A percentile compares a stretch with the other conserved stretches of the same genome.
Evolutionary conservation across 2,797 vertebrate species (phyloP).

Genomic region (Sciurus carolinensis): DNA sequence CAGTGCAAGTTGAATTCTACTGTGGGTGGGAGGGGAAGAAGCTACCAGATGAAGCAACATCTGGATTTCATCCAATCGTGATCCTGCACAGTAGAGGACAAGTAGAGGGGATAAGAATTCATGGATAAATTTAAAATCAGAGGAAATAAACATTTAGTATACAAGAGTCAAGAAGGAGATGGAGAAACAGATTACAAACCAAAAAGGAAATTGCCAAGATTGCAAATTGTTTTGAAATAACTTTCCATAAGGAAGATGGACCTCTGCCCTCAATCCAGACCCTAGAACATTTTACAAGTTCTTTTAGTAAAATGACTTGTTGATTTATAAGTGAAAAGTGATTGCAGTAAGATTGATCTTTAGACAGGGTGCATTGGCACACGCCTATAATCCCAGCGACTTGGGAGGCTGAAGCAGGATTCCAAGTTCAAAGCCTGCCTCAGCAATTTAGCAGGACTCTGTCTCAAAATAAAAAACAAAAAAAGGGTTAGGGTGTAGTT

Average conservation of each 20-base stretch:
- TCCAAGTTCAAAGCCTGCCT: background rate
- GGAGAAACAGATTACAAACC: background rate
- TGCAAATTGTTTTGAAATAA: background rate
- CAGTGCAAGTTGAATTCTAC: background rate
- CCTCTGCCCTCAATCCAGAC: background rate
- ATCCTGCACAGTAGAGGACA: background rate
- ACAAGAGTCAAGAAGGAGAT: conserved; percentile 15
- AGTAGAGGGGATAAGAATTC: conserved; percentile 50
- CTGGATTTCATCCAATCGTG: background rate
- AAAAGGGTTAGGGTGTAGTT: too few species aligned
- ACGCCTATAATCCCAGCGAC: background rate
- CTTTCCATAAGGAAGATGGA: conserved; percentile 3
- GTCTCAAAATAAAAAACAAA: background rate
- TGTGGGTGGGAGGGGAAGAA: background rate
- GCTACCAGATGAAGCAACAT: background rate
- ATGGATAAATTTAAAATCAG: conserved; percentile 13
- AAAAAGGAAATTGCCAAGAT: background rate
- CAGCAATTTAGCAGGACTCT: background rate
- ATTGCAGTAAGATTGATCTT: too few species aligned
- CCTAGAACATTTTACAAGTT: background rate
- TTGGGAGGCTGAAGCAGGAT: background rate
- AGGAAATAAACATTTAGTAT: conserved; percentile 47
- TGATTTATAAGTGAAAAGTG: background rate
- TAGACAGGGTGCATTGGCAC: too few species aligned
- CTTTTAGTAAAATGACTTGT: background rate